Evolutionary conservation across 2,797 vertebrate genomes (phyloP), one percentile per base, ranked within the genome.

Genomic region (Pitangus sulphuratus): DNA sequence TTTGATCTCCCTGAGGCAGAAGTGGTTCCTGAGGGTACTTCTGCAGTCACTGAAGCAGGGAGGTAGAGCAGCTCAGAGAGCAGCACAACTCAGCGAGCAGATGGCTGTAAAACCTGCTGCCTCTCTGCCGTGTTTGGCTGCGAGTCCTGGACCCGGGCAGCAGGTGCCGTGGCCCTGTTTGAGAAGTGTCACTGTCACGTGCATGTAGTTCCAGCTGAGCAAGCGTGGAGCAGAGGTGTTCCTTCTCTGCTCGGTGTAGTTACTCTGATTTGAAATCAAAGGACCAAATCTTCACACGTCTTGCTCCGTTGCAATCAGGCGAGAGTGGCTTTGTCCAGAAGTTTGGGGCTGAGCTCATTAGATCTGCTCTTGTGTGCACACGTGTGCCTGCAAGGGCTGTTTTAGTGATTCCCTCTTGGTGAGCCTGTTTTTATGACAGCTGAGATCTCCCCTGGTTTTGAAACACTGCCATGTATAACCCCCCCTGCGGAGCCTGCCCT

Each of bases 261-360:
- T 35, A 35, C 31, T 60, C 30, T 33, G 31, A 44, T 60, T 71
- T 71, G 75, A 83, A 94, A 50, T 30, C 44, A 24, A n/a, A 74
- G 35, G 40, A 58, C 17, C 45, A 11, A 4, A 33, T 37, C 40
- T 79, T 70, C 19, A 4, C 30, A n/a, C 37, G 37, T 54, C 26
- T 89, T 71, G 40, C 53, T 85, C 42, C 0, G 0, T 7, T 3
- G 2, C 25, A 16, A 35, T 26, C 15, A 17, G 65, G n/a, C 0
- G 1, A 40, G 10, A 2, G n/a, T 3, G 4, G 70, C 75, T 70
- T 58, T 25, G 8, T 42, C 17, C 0, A 3, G 64, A 45, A 80
- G 24, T 75, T 22, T 11, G 45, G 10, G 53, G 31, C 64, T 61
- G 72, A 87, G 69, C 60, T 85, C 24, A 0, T 30, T 26, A 16